phyloP scores from a whole-genome alignment of 1,140 invertebrate species.

The Apocrypta bakeri region DNA sequence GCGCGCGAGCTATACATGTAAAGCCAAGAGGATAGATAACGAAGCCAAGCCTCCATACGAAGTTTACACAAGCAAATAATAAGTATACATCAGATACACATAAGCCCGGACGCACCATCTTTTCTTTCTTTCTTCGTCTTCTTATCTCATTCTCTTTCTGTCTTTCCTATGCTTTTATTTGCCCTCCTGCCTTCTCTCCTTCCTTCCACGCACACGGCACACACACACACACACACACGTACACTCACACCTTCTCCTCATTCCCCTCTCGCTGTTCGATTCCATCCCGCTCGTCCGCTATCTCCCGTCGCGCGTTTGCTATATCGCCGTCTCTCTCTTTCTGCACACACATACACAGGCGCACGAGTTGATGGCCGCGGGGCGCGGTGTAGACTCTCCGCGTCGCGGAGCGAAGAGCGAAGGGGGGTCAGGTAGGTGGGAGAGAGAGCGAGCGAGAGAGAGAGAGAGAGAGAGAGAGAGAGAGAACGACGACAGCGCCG shows the following conservation, averaged over 20 bases:
- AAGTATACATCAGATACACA: not conserved
- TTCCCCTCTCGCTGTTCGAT: constrained; percentile 40
- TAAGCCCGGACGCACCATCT: constrained; percentile 1
- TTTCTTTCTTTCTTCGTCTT: constrained; percentile 49
- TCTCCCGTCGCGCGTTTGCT: constrained; percentile 23
- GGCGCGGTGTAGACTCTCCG: constrained; percentile 56
- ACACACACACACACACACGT: not conserved
- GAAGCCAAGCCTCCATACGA: not conserved
- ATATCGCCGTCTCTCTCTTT: constrained; percentile 32
- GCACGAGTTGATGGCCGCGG: constrained; percentile 62
- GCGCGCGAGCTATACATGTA: not conserved
- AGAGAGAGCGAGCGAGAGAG: constrained; percentile 21
- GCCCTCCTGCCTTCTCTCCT: constrained; percentile 17
- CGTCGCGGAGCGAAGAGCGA: constrained; percentile 52
- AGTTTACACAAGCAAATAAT: not conserved
- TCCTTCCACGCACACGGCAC: not conserved
- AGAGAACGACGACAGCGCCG: constrained; percentile 47
- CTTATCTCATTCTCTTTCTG: constrained; percentile 8
- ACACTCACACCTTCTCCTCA: not conserved
- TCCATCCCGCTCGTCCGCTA: constrained; percentile 33
- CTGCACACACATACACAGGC: not conserved
- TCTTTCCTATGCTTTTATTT: not conserved
- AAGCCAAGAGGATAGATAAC: not conserved
- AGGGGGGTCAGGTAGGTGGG: constrained; percentile 38
- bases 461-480: constrained; percentile 35